Evolutionary conservation across 2,797 vertebrate genomes (phyloP).

Genomic region (Enoplosus armatus): DNA sequence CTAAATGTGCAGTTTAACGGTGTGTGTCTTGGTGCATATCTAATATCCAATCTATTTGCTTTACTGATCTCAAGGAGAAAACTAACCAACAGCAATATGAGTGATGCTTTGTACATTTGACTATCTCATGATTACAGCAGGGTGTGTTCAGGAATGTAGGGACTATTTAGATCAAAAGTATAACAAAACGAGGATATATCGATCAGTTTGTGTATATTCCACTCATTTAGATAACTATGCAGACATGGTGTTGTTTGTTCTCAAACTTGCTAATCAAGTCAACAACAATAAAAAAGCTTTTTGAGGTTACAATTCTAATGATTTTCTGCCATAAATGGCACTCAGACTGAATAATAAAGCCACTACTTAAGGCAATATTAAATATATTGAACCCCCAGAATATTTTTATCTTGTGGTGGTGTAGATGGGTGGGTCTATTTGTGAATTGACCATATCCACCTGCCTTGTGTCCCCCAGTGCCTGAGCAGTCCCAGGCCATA

Average conservation of each 20-base stretch:
- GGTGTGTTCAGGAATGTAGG: not conserved
- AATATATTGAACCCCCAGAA: not conserved
- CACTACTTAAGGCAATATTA: not conserved
- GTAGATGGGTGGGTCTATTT: not conserved
- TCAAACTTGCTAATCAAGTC: no score
- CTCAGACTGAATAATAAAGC: no score
- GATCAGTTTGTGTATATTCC: no score
- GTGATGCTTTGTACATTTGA: not conserved
- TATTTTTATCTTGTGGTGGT: not conserved
- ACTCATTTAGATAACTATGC: not conserved
- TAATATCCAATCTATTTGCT: not conserved
- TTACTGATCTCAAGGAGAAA: constrained; percentile 20
- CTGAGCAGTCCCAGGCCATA: constrained; percentile 82
- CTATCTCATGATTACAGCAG: not conserved
- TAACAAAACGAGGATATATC: not conserved
- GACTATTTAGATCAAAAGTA: not conserved
- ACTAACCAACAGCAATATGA: not conserved
- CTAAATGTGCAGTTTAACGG: constrained; percentile 41
- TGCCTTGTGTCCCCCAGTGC: constrained; percentile 68
- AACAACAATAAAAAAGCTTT: not conserved
- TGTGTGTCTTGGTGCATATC: constrained; percentile 9
- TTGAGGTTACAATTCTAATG: not conserved
- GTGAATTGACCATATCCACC: not conserved
- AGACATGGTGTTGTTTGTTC: not conserved
- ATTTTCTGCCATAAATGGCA: not conserved